Evolutionary conservation across 2,797 vertebrate genomes (phyloP).

Genomic region (Coluber constrictor): DNA sequence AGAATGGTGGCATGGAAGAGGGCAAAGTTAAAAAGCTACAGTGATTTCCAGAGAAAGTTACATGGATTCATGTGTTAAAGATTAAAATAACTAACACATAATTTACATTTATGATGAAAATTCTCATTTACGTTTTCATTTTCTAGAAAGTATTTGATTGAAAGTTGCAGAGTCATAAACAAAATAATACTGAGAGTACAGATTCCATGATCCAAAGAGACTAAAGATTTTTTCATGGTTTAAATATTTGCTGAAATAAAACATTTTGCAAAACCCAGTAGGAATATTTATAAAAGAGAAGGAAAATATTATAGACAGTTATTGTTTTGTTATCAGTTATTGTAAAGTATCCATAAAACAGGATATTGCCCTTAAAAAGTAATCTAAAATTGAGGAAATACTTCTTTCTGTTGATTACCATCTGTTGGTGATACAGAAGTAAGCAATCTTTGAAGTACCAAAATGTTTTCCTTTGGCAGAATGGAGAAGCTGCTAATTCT

Average conservation of each 20-base stretch:
- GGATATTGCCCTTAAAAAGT: not conserved
- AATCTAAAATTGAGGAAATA: not conserved
- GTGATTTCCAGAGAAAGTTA: not conserved
- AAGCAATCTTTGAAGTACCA: not conserved
- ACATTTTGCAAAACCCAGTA: not conserved
- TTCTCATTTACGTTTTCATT: not conserved
- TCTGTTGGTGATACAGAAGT: not conserved
- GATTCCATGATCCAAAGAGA: not conserved
- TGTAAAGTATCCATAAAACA: not conserved
- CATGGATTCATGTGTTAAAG: not conserved
- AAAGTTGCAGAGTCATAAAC: not conserved
- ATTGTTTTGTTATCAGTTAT: not conserved
- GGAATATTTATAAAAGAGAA: not conserved
- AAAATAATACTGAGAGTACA: not conserved
- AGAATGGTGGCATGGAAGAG: accelerated
- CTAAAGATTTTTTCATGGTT: not conserved
- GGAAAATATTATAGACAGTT: not conserved
- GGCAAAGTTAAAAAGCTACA: not conserved
- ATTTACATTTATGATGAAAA: accelerated
- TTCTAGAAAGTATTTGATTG: not conserved
- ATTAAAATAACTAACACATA: conserved; percentile 44
- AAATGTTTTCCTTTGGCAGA: not conserved
- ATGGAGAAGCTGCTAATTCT: not conserved
- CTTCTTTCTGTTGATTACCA: not conserved
- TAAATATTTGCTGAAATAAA: not conserved